Evolutionary conservation across 2,888 invertebrate species (phyloP).

Genomic region (Liopterus haemorrhoidalis): DNA sequence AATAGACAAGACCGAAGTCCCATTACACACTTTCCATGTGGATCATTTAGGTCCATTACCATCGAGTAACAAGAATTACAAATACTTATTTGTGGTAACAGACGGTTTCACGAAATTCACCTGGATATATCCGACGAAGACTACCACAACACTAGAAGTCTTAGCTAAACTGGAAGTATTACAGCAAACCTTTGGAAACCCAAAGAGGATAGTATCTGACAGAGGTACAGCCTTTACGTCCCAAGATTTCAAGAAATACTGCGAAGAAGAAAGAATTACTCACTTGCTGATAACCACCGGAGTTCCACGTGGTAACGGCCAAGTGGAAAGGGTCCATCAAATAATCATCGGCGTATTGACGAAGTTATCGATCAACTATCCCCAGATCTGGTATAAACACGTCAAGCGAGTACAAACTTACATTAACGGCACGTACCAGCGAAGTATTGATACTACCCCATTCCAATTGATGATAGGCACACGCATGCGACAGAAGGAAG

Average conservation of each 20-base stretch:
- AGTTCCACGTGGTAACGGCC: constrained; percentile 14
- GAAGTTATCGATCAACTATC: constrained; percentile 25
- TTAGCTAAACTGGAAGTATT: constrained; percentile 12
- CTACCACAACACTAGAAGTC: constrained; percentile 17
- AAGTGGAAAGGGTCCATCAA: constrained; percentile 29
- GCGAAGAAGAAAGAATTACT: constrained; percentile 19
- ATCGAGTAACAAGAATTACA: constrained; percentile 24
- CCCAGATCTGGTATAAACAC: constrained; percentile 28
- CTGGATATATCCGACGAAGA: constrained; percentile 24
- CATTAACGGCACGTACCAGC: constrained; percentile 27
- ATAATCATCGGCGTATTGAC: constrained; percentile 28
- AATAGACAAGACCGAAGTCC: neutral
- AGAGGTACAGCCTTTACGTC: constrained; percentile 23
- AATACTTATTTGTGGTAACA: constrained; percentile 21
- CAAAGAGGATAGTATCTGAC: constrained; percentile 21
- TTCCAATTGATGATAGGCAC: constrained; percentile 28
- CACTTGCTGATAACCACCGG: constrained; percentile 23
- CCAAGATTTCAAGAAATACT: constrained; percentile 18
- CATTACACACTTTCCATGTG: too few relatives aligned
- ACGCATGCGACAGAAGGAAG: constrained; percentile 22
- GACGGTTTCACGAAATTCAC: constrained; percentile 8
- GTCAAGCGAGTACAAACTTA: constrained; percentile 23
- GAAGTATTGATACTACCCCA: constrained; percentile 26
- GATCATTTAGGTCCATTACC: too few relatives aligned
- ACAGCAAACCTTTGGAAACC: constrained; percentile 23